A percentile compares a stretch with the other conserved stretches of the same genome.
phyloP scores from a whole-genome alignment of 92 coral and sea anemone genomes.

The Porites lobata region DNA sequence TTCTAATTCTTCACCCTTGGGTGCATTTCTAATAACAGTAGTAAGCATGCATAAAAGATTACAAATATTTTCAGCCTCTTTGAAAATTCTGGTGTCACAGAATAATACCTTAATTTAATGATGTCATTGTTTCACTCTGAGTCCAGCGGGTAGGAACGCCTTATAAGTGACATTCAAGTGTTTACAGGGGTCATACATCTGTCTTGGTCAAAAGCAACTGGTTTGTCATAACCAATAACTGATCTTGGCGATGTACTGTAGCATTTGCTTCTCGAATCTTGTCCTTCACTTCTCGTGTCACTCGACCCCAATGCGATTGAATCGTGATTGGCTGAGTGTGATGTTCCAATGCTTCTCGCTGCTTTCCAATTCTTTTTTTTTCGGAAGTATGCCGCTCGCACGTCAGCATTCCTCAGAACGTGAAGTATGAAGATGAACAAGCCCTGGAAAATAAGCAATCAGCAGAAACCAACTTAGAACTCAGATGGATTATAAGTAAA shows the following conservation, averaged over 20 bases:
- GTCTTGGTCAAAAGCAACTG: background rate
- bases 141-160: too few relatives aligned
- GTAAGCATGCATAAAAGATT: too few relatives aligned
- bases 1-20: too few relatives aligned
- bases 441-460: slow-evolving; percentile 44
- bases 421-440: slow-evolving; percentile 65
- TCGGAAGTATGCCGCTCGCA: slow-evolving; percentile 35
- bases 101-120: too few relatives aligned
- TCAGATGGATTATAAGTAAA: too few relatives aligned
- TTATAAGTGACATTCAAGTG: background rate
- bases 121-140: too few relatives aligned
- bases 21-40: too few relatives aligned
- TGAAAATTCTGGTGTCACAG: too few relatives aligned
- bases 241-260: background rate
- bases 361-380: slow-evolving; percentile 39
- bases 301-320: background rate
- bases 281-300: background rate
- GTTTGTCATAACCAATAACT: background rate
- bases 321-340: background rate
- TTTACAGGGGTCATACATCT: background rate
- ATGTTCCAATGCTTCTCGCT: background rate
- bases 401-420: slow-evolving; percentile 64
- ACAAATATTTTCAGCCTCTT: too few relatives aligned
- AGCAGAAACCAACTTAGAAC: too few relatives aligned
- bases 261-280: background rate